phyloP scores from a whole-genome alignment of 2,797 vertebrate genomes.

The Danio tinwini region DNA sequence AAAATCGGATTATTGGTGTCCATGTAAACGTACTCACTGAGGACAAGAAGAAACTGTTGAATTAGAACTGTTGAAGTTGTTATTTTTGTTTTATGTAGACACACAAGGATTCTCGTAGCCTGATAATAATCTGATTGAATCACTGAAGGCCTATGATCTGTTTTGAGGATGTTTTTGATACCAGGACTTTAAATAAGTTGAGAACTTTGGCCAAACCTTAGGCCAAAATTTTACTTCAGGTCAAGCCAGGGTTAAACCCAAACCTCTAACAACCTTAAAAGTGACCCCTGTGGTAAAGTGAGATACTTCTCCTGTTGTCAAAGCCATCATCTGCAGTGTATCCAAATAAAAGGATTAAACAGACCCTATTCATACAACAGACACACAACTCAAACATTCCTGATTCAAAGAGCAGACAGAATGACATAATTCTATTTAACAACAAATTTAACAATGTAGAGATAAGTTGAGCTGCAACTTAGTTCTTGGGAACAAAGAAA shows the following conservation, averaged over 20 bases:
- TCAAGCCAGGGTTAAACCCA: conserved; percentile 11
- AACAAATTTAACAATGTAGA: conserved; percentile 43
- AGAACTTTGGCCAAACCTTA: too few relatives aligned
- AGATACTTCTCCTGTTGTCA: conserved; percentile 6
- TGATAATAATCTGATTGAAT: too few relatives aligned
- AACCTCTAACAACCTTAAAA: conserved; percentile 22
- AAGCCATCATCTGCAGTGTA: conserved; percentile 6
- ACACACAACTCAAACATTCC: conserved; percentile 54
- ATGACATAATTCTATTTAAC: conserved; percentile 65
- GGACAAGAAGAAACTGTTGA: too few relatives aligned
- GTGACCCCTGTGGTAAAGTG: conserved; percentile 3
- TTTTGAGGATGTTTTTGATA: too few relatives aligned
- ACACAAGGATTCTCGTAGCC: too few relatives aligned
- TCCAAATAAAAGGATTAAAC: conserved; percentile 53
- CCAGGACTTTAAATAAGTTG: too few relatives aligned
- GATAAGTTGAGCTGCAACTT: background rate
- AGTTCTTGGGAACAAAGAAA: conserved; percentile 49
- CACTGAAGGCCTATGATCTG: too few relatives aligned
- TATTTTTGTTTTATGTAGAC: too few relatives aligned
- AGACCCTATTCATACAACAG: conserved; percentile 65
- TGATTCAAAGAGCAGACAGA: conserved; percentile 68
- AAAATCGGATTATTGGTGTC: too few relatives aligned
- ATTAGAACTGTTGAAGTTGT: too few relatives aligned
- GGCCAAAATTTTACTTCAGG: background rate
- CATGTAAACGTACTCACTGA: too few relatives aligned